These are phyloP conservation scores for Harpalus rubripes DNA, from an alignment of 2,888 invertebrate species.

Conservation along the genomic window DNA sequence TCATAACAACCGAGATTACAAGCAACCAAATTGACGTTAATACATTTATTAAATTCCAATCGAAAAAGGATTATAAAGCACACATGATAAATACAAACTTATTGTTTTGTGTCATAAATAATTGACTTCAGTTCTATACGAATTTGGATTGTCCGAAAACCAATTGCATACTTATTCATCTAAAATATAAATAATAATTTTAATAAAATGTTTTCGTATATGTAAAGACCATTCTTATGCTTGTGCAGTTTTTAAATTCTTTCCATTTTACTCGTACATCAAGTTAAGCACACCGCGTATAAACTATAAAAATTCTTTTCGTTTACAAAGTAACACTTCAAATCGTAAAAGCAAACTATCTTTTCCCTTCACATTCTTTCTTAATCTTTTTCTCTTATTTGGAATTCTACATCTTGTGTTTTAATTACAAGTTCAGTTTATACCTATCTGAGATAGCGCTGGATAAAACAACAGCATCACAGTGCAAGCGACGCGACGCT, in stretches of 20 bases:
- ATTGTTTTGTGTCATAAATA: too few species aligned
- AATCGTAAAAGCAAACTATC: background rate
- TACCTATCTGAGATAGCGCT: constrained; percentile 12
- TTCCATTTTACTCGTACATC: background rate
- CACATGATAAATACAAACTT: too few species aligned
- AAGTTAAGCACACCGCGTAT: background rate
- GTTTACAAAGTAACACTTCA: background rate
- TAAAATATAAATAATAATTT: background rate
- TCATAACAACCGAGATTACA: too few species aligned
- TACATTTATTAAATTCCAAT: too few species aligned
- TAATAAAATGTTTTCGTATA: background rate
- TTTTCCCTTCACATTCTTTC: background rate
- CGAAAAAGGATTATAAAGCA: too few species aligned
- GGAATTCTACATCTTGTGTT: constrained; percentile 7
- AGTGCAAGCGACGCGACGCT: background rate
- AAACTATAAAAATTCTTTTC: background rate
- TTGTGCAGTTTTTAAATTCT: background rate
- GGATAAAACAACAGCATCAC: constrained; percentile 18
- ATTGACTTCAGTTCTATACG: too few species aligned
- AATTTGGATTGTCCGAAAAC: too few species aligned
- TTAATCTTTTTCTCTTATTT: background rate
- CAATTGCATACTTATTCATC: background rate
- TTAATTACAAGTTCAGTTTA: constrained; percentile 4
- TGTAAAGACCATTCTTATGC: background rate
- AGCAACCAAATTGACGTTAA: too few species aligned